phyloP scores from a whole-genome alignment of 1,140 invertebrate genomes.

The Pseudomyrmex flavicornis region DNA sequence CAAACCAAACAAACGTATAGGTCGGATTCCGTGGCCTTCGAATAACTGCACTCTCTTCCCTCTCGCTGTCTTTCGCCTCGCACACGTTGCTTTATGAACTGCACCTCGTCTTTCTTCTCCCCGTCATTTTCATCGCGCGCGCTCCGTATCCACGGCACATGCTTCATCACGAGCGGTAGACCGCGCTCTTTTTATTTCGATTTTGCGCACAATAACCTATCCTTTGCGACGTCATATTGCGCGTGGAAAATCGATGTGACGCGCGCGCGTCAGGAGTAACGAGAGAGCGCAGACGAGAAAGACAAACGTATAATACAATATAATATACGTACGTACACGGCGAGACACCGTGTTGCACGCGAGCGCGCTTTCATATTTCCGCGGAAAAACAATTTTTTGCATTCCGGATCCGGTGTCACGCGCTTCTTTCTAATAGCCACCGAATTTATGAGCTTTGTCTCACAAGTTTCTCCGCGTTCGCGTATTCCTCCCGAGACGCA shows the following conservation, averaged over 20 bases:
- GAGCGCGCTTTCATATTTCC: not conserved
- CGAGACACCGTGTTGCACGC: too few species aligned
- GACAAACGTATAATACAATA: conserved; percentile 29
- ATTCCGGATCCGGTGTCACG: not conserved
- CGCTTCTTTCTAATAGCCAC: not conserved
- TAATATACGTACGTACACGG: not conserved
- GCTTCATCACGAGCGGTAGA: not conserved
- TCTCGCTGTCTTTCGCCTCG: not conserved
- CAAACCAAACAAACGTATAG: conserved; percentile 78
- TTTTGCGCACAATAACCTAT: not conserved
- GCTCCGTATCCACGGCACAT: not conserved
- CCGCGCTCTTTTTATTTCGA: not conserved
- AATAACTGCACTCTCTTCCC: not conserved
- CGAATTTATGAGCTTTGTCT: not conserved
- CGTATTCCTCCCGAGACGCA: too few species aligned
- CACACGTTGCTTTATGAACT: not conserved
- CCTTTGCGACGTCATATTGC: not conserved
- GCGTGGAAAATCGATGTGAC: conserved; percentile 13
- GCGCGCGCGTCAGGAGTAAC: too few species aligned
- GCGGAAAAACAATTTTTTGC: not conserved
- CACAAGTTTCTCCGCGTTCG: too few species aligned
- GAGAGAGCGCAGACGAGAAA: not conserved
- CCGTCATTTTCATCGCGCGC: not conserved
- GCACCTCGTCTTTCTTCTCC: not conserved
- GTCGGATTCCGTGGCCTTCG: conserved; percentile 68